Evolutionary conservation across 2,888 invertebrate genomes (phyloP).

Genomic region (Callosobruchus maculatus): DNA sequence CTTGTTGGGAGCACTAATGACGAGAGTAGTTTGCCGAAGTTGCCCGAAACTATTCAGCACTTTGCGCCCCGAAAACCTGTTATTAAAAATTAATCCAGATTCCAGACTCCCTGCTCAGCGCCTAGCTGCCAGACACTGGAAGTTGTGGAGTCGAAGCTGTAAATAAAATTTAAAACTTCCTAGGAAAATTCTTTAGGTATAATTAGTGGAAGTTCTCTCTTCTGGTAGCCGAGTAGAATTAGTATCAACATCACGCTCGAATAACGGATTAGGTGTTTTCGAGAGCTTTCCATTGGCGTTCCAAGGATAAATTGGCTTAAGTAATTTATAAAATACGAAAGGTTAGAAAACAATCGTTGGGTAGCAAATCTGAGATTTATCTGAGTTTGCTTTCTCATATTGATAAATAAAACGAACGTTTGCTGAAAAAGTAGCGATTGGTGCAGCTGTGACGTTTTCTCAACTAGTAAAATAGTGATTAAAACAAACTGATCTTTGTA

Average conservation of each 20-base stretch:
- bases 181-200: not conserved
- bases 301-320: not conserved
- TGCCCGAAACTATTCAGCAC: not conserved
- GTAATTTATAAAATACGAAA: too few species aligned
- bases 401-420: too few species aligned
- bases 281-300: not conserved
- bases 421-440: too few species aligned
- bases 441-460: too few species aligned
- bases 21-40: not conserved
- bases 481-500: too few species aligned
- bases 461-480: too few species aligned
- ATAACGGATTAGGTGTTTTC: not conserved
- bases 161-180: not conserved
- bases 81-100: not conserved
- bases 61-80: not conserved
- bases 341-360: too few species aligned
- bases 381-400: too few species aligned
- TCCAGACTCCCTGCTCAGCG: not conserved
- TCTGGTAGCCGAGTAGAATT: not conserved
- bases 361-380: too few species aligned
- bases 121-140: not conserved
- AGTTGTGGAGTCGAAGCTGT: not conserved
- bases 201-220: not conserved
- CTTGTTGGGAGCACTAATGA: not conserved
- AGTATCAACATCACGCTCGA: not conserved